These are phyloP conservation scores for Notarius quadriscutis DNA, from an alignment of 2,113 vertebrate species.

Conservation along the genomic window DNA sequence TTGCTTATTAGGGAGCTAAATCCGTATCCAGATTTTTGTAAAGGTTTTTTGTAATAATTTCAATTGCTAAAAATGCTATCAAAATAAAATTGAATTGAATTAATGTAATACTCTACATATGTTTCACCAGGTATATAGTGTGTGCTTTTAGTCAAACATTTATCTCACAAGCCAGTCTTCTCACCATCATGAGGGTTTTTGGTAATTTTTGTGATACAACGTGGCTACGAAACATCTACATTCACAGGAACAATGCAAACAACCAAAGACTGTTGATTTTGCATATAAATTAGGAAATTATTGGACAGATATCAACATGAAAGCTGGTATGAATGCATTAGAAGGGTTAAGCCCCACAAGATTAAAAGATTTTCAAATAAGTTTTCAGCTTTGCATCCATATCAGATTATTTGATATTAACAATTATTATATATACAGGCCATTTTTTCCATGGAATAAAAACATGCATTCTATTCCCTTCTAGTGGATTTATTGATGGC, in stretches of 20 bases:
- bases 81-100: background rate
- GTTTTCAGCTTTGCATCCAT: background rate
- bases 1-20: background rate
- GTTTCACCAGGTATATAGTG: background rate
- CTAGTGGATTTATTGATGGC: too few relatives aligned
- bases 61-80: background rate
- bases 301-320: background rate
- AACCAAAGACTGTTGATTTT: background rate
- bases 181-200: background rate
- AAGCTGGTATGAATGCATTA: background rate
- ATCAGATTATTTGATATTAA: background rate
- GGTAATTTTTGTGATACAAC: background rate
- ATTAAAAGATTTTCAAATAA: background rate
- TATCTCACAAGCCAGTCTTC: background rate
- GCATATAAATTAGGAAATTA: background rate
- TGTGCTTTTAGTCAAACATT: background rate
- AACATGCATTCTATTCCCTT: too few relatives aligned
- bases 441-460: too few relatives aligned
- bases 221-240: background rate
- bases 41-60: background rate
- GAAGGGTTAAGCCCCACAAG: background rate
- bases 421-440: background rate
- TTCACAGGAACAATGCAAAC: background rate
- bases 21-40: background rate
- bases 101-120: background rate